Percentiles rank a stretch among this genome's conserved stretches.
Conservation (phyloP, 1,140 invertebrate genomes). For the Piezodorus guildinii region DNA sequence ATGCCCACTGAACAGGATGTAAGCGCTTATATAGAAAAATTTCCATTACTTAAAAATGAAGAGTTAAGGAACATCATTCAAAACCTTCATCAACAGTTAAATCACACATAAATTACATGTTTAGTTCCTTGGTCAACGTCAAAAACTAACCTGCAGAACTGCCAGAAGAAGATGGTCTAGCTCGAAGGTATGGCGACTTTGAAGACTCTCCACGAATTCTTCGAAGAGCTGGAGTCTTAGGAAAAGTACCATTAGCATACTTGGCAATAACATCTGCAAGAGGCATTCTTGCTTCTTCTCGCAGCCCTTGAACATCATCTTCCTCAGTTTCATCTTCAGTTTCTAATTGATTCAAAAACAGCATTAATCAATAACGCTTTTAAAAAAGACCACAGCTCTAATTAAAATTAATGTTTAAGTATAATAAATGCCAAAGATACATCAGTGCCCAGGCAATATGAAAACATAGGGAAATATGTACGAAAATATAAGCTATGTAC, state of each 20-base stretch:
- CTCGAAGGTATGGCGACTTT: constrained; percentile 23
- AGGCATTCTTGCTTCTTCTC: constrained; percentile 74
- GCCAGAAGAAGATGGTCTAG: constrained; percentile 1
- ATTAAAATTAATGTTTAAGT: too few species aligned
- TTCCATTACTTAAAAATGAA: too few species aligned
- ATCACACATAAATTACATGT: too few species aligned
- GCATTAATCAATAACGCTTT: not conserved
- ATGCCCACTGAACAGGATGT: too few species aligned
- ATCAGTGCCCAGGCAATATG: too few species aligned
- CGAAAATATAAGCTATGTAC: too few species aligned
- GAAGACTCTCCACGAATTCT: constrained; percentile 17
- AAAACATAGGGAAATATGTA: too few species aligned
- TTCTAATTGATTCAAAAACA: not conserved
- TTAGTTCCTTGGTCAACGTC: too few species aligned
- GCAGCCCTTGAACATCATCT: constrained; percentile 59
- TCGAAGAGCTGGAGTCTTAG: constrained; percentile 21
- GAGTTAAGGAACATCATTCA: too few species aligned
- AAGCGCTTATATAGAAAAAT: too few species aligned
- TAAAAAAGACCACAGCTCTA: too few species aligned
- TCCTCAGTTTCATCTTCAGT: constrained; percentile 33
- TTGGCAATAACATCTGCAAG: constrained; percentile 60
- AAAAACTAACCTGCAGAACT: not conserved
- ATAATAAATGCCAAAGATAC: not conserved
- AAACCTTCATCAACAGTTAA: too few species aligned
- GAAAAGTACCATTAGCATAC: constrained; percentile 34